A percentile compares a stretch with the other conserved stretches of the same genome.
These are phyloP conservation scores for Rhynchophorus ferrugineus DNA, from an alignment of 1,140 invertebrate species.

Conservation along the genomic window DNA sequence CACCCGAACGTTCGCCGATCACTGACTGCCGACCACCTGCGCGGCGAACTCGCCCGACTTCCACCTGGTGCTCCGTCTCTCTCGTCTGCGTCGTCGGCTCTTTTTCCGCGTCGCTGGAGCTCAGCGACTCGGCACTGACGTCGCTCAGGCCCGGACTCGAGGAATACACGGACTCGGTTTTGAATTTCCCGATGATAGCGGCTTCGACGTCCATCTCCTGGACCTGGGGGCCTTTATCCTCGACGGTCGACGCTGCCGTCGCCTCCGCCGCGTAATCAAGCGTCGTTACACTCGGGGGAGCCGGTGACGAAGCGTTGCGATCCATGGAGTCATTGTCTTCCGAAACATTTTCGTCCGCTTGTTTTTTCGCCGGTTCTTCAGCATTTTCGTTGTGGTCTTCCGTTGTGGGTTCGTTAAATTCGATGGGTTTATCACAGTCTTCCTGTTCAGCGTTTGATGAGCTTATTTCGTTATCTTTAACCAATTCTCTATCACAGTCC, in stretches of 20 bases:
- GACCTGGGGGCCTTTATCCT: neutral
- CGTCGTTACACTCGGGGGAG: too few relatives aligned
- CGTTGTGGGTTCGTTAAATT: neutral
- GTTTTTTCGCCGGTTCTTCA: neutral
- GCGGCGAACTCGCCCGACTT: slow-evolving; percentile 15
- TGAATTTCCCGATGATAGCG: slow-evolving; percentile 16
- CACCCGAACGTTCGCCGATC: slow-evolving; percentile 33
- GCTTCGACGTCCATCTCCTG: slow-evolving; percentile 3
- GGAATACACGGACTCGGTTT: slow-evolving; percentile 14
- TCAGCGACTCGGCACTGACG: slow-evolving; percentile 34
- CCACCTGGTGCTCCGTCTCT: slow-evolving; percentile 9
- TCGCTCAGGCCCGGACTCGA: slow-evolving; percentile 35
- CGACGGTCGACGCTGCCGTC: too few relatives aligned
- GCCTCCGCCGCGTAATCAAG: too few relatives aligned
- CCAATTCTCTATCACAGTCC: neutral
- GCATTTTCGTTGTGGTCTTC: neutral
- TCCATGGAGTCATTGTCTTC: too few relatives aligned
- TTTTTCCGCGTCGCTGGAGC: slow-evolving; percentile 32
- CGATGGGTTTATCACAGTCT: slow-evolving; percentile 19
- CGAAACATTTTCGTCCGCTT: too few relatives aligned
- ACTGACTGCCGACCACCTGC: slow-evolving; percentile 32
- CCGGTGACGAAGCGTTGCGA: too few relatives aligned
- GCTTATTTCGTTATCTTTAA: slow-evolving; percentile 1
- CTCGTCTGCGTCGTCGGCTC: slow-evolving; percentile 21
- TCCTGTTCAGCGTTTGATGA: slow-evolving; percentile 8